Base-by-base conservation (phyloP, 2,888 invertebrate species). In the Xanthia togata region DNA sequence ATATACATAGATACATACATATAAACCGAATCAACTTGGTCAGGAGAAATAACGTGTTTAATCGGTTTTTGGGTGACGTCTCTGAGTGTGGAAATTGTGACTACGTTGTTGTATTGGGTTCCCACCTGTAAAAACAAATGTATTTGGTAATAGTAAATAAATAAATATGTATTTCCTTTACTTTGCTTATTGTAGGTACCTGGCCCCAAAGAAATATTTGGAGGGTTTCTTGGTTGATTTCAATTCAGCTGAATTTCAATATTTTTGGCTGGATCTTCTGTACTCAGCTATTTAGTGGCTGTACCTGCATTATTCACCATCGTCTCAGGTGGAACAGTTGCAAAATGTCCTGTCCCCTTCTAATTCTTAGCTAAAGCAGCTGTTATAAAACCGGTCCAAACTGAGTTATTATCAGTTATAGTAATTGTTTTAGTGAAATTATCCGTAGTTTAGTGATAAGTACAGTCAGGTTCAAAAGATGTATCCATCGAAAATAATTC, bases 261-360 rank as follows among this genome's bases (percentile, higher is more conserved):
- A 38, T 26, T 78, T 41, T n/a, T 47, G 0, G 0, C 20, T 35
- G 17, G 31, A 69, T 38, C 38, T 82, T 82, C 76, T 84, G 5
- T 1, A 50, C 0, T 0, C 0, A 9, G 1, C 23, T 74, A 8
- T 20, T 0, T 11, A n/a, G 62, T 82, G 83, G 12, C 3, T 14
- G 9, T 44, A 74, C 82, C 82, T 88, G 86, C 87, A 91, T 91
- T 88, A 89, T 89, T 90, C 89, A 91, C 78, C 68, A 73, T 81
- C 78, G 92, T 91, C 93, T 94, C 94, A 94, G 94, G 94, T 95
- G 95, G 91, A 92, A 88, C 89, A 85, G 88, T 94, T 94, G 92
- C 95, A 92, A 94, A 95, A 94, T 92, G 91, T 90, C 90, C 90
- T 93, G 93, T 93, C 92, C 83, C 92, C 90, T 93, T 94, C 93